Evolutionary conservation across 2,888 invertebrate species (phyloP), one percentile per base, ranked within the genome.

Genomic region (Xanthostigma xanthostigma): DNA sequence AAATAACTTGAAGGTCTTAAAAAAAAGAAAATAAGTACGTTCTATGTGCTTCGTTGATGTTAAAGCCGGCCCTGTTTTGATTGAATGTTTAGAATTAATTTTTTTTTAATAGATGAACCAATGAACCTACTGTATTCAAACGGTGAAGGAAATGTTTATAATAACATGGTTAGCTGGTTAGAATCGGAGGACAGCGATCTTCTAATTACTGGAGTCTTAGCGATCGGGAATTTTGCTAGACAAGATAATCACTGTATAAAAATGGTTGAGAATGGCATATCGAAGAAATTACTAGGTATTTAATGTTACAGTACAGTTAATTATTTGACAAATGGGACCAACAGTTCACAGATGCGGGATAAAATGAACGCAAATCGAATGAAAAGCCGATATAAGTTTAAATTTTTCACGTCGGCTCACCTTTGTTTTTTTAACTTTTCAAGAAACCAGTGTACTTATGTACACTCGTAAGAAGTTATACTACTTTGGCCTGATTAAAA

Each of bases 201-300:
- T 17, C 71, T 86, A 59, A 79, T 83, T n/a, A 84, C 90, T 0
- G 90, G 86, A 0, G 81, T 90, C 4, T 69, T 92, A 53, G 89
- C 90, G 0, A 74, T 92, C 55, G 92, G 90, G 2, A 93, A 93
- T 71, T 92, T 93, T 66, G 92, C 92, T 0, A 72, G 92, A 41
- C 84, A 84, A 55, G 92, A 93, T 61, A 76, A 77, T 39, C 85
- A 91, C 63, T 92, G 93, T 62, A 76, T 79, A 44, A 76, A 82
- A 52, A 85, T 93, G 81, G 89, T 90, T 58, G 73, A 81, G 47
- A 76, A 80, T 56, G 82, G 84, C 35, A 78, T 90, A 44, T 83
- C 83, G 61, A 79, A 81, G 58, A 83, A 82, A 59, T 63, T 83
- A 50, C 70, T 83, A 41, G 72, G 78, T 78, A 59, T 64, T 65